Evolutionary conservation across 2,888 invertebrate genomes (phyloP).

Genomic region (Monochamus alternatus): DNA sequence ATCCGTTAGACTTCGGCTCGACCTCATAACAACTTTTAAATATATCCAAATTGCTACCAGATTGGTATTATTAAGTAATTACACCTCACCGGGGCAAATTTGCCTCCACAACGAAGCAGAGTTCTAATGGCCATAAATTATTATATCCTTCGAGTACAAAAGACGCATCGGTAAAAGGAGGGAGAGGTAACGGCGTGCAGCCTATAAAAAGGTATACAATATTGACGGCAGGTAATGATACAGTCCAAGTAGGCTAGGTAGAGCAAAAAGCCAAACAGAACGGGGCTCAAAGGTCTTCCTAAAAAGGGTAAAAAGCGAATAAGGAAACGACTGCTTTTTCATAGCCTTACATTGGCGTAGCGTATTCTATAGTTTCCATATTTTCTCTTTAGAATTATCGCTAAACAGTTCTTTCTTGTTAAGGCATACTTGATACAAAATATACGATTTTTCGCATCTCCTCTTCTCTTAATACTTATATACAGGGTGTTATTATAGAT

Average conservation of each 20-base stretch:
- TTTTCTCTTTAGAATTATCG: conserved; percentile 15
- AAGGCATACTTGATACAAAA: not conserved
- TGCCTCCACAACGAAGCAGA: conserved; percentile 18
- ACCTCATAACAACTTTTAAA: conserved; percentile 21
- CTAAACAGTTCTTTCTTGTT: conserved; percentile 7
- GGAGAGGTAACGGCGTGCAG: conserved; percentile 18
- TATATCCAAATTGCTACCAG: conserved; percentile 9
- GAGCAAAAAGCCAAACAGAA: conserved; percentile 44
- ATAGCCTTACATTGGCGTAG: conserved; percentile 2
- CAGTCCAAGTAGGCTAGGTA: conserved; percentile 43
- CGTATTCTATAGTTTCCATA: not conserved
- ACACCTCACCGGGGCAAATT: conserved; percentile 4
- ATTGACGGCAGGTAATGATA: conserved; percentile 45
- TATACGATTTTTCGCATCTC: not conserved
- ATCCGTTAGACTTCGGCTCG: conserved; percentile 18
- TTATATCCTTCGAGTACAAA: conserved; percentile 19
- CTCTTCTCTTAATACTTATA: too few relatives aligned
- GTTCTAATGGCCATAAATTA: conserved; percentile 31
- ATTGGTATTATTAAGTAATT: conserved; percentile 35
- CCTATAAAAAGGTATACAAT: conserved; percentile 43
- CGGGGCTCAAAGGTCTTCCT: conserved; percentile 26
- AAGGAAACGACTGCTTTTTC: conserved; percentile 33
- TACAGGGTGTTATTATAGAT: too few relatives aligned
- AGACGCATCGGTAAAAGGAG: conserved; percentile 18
- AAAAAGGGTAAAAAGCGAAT: conserved; percentile 35